Evolutionary conservation across 2,113 vertebrate species (phyloP).

Genomic region (Zingel zingel): DNA sequence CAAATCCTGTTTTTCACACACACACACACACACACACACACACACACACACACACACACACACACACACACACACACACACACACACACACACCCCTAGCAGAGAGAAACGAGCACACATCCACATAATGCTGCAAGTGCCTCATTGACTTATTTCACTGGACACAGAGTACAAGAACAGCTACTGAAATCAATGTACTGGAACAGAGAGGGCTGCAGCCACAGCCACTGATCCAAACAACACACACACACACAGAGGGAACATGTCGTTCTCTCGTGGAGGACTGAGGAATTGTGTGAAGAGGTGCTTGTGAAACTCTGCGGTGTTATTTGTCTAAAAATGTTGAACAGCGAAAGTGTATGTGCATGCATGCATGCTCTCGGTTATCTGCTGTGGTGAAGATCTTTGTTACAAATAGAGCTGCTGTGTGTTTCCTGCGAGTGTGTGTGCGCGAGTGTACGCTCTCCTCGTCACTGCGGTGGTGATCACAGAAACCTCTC

Average conservation of each 20-base stretch:
- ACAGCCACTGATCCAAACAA: slow-evolving; percentile 32
- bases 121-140: slow-evolving; percentile 20
- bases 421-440: slow-evolving; percentile 41
- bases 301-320: slow-evolving; percentile 29
- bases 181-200: slow-evolving; percentile 40
- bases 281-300: slow-evolving; percentile 20
- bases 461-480: not conserved
- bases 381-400: slow-evolving; percentile 31
- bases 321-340: not conserved
- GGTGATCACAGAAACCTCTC: not conserved
- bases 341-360: not conserved
- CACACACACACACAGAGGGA: not conserved
- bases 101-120: not conserved
- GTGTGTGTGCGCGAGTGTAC: not conserved
- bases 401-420: slow-evolving; percentile 24
- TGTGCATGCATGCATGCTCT: slow-evolving; percentile 8
- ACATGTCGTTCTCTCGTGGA: slow-evolving; percentile 48
- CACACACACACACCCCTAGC: not conserved
- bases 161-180: slow-evolving; percentile 36
- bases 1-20: not conserved
- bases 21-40: not conserved
- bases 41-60: not conserved
- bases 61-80: not conserved
- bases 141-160: slow-evolving; percentile 37
- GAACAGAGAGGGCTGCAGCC: slow-evolving; percentile 49